phyloP scores from a whole-genome alignment of 2,888 invertebrate genomes.

The Epinotia bilunana region DNA sequence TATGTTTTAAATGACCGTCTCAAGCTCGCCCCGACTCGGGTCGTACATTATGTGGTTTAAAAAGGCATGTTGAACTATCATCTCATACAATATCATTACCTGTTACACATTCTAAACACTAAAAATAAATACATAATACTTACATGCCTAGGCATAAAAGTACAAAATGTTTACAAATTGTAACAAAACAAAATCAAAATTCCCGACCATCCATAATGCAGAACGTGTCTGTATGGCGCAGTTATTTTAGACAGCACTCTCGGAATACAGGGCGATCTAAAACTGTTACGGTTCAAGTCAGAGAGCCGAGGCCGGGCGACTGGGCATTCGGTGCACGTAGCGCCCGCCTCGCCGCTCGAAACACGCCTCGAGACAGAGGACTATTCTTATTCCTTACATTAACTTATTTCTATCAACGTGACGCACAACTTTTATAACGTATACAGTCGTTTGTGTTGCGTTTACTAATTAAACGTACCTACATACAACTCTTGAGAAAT shows the following conservation, averaged over 20 bases:
- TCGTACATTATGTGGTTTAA: too few species aligned
- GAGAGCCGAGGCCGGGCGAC: conserved; percentile 30
- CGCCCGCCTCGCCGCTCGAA: conserved; percentile 63
- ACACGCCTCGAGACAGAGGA: conserved; percentile 56
- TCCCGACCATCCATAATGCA: conserved; percentile 38
- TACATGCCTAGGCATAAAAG: too few species aligned
- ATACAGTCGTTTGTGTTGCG: not conserved
- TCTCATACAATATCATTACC: too few species aligned
- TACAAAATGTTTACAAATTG: conserved; percentile 18
- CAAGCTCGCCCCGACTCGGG: too few species aligned
- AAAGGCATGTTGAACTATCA: too few species aligned
- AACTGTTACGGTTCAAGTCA: conserved; percentile 54
- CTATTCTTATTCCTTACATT: conserved; percentile 54
- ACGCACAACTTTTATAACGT: conserved; percentile 21
- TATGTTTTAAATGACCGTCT: too few species aligned
- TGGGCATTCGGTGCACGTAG: conserved; percentile 62
- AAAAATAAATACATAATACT: not conserved
- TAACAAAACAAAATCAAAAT: conserved; percentile 32
- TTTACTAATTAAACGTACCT: not conserved
- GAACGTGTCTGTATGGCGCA: conserved; percentile 48
- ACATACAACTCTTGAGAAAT: not conserved
- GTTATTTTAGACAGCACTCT: conserved; percentile 57
- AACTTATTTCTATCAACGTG: conserved; percentile 20
- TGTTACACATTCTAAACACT: not conserved
- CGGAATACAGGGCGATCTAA: conserved; percentile 60